phyloP scores from a whole-genome alignment of 2,113 vertebrate species.

The Spilogale gracilis region DNA sequence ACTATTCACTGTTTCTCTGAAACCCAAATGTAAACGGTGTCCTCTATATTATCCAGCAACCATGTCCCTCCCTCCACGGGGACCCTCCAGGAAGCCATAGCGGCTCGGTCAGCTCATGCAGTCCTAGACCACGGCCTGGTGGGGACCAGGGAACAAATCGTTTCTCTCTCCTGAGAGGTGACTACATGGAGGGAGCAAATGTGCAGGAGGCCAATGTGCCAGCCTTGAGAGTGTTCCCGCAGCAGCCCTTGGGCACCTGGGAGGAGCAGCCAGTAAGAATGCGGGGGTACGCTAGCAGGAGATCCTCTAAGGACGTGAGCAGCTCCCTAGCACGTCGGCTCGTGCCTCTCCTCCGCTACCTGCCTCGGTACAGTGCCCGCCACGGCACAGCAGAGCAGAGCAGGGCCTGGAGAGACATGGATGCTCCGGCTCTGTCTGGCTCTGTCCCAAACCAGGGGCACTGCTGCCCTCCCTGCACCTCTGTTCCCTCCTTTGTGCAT shows the following conservation, averaged over 20 bases:
- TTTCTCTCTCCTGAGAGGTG: background rate
- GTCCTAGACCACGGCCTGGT: background rate
- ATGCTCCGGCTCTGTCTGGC: accelerated
- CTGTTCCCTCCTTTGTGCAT: accelerated
- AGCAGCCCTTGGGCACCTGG: background rate
- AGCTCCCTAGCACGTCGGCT: background rate
- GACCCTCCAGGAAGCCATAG: background rate
- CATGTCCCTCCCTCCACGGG: background rate
- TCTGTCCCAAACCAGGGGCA: accelerated
- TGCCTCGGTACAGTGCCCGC: accelerated
- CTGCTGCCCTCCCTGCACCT: accelerated
- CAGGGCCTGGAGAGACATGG: accelerated
- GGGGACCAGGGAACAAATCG: background rate
- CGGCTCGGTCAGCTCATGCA: background rate
- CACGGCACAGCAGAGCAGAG: accelerated
- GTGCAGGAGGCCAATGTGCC: accelerated
- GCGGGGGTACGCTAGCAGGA: accelerated
- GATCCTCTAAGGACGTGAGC: background rate
- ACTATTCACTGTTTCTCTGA: background rate
- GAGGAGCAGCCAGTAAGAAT: background rate
- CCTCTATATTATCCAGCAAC: background rate
- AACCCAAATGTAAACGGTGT: background rate
- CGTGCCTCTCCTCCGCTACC: accelerated
- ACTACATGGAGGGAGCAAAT: background rate
- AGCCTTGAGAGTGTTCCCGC: background rate